Conservation (phyloP, 2,888 invertebrate genomes). For the Troides aeacus region DNA sequence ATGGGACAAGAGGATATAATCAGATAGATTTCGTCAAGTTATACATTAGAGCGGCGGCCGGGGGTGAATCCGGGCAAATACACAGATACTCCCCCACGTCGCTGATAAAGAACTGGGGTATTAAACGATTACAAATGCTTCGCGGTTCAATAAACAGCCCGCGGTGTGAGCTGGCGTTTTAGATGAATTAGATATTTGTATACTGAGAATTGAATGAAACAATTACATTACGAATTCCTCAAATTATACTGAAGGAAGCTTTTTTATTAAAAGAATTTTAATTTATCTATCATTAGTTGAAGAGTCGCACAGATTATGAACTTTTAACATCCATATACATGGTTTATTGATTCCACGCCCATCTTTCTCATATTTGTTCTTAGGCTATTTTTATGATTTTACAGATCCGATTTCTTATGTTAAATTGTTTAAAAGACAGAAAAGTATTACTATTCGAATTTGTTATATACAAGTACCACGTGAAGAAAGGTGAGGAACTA, state of each 20-base stretch:
- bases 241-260: too few species aligned
- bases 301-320: too few species aligned
- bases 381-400: too few species aligned
- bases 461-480: slow-evolving; percentile 12
- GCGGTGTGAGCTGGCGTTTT: slow-evolving; percentile 61
- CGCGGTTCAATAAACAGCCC: slow-evolving; percentile 77
- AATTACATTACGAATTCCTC: neutral
- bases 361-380: too few species aligned
- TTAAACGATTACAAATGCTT: slow-evolving; percentile 81
- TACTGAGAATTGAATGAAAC: slow-evolving; percentile 22
- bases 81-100: slow-evolving; percentile 55
- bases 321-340: too few species aligned
- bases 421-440: too few species aligned
- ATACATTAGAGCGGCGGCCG: slow-evolving; percentile 58
- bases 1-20: slow-evolving; percentile 49
- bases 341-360: too few species aligned
- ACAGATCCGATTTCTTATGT: too few species aligned
- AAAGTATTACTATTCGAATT: neutral
- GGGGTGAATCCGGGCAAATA: slow-evolving; percentile 57
- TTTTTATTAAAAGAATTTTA: too few species aligned
- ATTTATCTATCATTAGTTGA: too few species aligned
- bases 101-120: slow-evolving; percentile 81
- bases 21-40: slow-evolving; percentile 69
- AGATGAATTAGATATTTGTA: slow-evolving; percentile 62
- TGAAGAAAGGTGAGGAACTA: slow-evolving; percentile 53